A percentile compares a stretch with the other conserved stretches of the same genome.
phyloP scores from a whole-genome alignment of 1,140 invertebrate genomes.

The Aphidius gifuensis region DNA sequence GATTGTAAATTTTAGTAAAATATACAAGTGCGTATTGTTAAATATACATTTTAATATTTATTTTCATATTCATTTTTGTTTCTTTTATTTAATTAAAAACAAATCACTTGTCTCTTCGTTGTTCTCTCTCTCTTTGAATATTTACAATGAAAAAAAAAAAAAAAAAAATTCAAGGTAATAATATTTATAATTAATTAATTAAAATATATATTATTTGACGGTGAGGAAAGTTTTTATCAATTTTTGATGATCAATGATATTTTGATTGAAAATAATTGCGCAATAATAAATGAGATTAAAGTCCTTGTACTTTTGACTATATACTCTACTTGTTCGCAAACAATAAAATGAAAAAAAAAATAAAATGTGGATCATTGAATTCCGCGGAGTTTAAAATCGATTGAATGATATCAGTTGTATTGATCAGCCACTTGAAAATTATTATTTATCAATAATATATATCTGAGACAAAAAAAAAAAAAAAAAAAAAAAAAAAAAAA shows the following conservation, averaged over 20 bases:
- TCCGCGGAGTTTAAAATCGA: slow-evolving; percentile 8
- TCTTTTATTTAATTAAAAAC: too few relatives aligned
- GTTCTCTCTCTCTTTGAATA: too few relatives aligned
- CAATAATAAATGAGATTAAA: neutral
- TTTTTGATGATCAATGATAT: neutral
- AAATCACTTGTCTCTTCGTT: too few relatives aligned
- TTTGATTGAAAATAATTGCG: slow-evolving; percentile 12
- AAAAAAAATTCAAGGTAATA: too few relatives aligned
- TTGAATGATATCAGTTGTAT: slow-evolving; percentile 5
- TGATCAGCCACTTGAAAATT: slow-evolving; percentile 10
- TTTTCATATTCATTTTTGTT: too few relatives aligned
- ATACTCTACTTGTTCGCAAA: slow-evolving; percentile 4
- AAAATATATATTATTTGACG: too few relatives aligned
- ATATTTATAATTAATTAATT: too few relatives aligned
- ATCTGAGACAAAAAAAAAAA: neutral
- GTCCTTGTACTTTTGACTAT: slow-evolving; percentile 14
- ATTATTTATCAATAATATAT: slow-evolving; percentile 7
- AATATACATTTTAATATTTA: too few relatives aligned
- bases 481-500: neutral
- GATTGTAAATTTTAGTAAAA: too few relatives aligned
- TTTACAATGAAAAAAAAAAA: too few relatives aligned
- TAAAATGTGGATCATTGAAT: slow-evolving; percentile 7
- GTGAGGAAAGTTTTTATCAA: neutral
- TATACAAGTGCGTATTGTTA: too few relatives aligned
- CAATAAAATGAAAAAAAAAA: slow-evolving; percentile 8